Evolutionary conservation across 2,888 invertebrate species (phyloP).

Genomic region (Cosmopolites sordidus): DNA sequence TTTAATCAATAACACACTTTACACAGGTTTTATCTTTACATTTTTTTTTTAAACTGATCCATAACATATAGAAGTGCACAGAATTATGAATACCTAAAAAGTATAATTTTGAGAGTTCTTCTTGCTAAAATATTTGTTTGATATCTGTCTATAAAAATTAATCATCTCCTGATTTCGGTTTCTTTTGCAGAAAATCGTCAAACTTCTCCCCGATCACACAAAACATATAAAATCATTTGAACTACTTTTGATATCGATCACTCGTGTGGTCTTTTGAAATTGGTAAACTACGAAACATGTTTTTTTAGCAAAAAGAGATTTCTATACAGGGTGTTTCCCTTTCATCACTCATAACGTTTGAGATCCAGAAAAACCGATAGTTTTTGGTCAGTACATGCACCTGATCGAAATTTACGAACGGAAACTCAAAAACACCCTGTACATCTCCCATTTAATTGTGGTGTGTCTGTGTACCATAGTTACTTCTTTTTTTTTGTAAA

Average conservation of each 20-base stretch:
- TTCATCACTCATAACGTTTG: no score
- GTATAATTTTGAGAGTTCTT: constrained; percentile 3
- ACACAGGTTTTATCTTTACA: constrained; percentile 31
- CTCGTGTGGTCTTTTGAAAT: no score
- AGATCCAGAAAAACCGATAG: no score
- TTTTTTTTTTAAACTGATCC: constrained; percentile 19
- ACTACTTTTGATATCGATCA: no score
- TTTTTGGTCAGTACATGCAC: no score
- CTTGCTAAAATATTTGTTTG: constrained; percentile 15
- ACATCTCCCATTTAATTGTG: constrained; percentile 6
- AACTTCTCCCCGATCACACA: no score
- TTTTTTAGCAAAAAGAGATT: background rate
- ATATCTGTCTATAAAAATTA: background rate
- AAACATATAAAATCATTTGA: no score
- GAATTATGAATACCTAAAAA: constrained; percentile 27
- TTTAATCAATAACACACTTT: constrained; percentile 33
- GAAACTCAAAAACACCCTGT: background rate
- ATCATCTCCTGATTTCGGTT: background rate
- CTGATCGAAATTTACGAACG: no score
- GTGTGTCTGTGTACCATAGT: constrained; percentile 22
- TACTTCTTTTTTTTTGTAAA: constrained; percentile 18
- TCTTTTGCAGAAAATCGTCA: background rate
- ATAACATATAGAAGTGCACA: constrained; percentile 31
- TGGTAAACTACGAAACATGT: background rate
- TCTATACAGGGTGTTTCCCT: background rate